These are phyloP conservation scores for Ophiothrix spiculata DNA, from an alignment of 35 echinoderm and acorn worm species.

Conservation along the genomic window DNA sequence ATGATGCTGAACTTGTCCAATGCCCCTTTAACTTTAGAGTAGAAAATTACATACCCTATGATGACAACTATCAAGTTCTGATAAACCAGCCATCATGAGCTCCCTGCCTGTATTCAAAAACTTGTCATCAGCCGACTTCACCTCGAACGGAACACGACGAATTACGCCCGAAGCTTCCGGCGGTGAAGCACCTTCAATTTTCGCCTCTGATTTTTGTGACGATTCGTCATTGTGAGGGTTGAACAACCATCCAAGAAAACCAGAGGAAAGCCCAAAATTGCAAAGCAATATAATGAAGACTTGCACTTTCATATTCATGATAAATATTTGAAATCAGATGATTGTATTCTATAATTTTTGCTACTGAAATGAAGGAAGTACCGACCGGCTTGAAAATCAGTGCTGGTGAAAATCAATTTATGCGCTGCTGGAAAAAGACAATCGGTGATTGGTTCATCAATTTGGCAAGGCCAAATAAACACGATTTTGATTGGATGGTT, in stretches of 20 bases:
- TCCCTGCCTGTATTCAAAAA: constrained; percentile 68
- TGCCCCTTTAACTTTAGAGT: too few species aligned
- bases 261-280: background rate
- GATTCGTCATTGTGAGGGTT: background rate
- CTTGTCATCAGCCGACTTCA: constrained; percentile 77
- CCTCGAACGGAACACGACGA: constrained; percentile 60
- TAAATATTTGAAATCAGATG: background rate
- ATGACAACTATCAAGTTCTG: constrained; percentile 86
- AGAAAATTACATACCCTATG: constrained; percentile 66
- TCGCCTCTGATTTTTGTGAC: background rate
- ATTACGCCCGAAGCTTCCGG: background rate
- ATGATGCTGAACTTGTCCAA: too few species aligned
- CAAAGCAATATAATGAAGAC: background rate
- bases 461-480: background rate
- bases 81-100: constrained; percentile 70
- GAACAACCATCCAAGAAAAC: constrained; percentile 52
- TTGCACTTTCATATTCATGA: background rate
- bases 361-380: background rate
- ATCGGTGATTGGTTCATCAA: background rate
- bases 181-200: too few species aligned
- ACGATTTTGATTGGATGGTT: background rate
- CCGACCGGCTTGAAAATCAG: background rate
- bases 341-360: too few species aligned
- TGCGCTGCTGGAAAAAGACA: background rate
- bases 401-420: background rate